Evolutionary conservation across 2,888 invertebrate genomes (phyloP).

Genomic region (Cremastinae sp.): DNA sequence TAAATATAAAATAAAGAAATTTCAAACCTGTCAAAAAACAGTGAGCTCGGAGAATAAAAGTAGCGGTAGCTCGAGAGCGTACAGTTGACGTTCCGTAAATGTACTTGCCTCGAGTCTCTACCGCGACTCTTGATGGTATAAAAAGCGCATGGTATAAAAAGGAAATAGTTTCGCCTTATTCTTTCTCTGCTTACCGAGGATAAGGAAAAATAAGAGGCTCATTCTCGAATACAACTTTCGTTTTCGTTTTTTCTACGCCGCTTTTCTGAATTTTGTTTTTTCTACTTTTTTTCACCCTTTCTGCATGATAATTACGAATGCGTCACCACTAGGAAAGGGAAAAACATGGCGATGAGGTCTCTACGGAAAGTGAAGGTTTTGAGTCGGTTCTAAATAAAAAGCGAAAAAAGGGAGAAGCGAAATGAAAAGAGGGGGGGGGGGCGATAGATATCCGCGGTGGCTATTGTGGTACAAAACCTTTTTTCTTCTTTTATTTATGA

Average conservation of each 20-base stretch:
- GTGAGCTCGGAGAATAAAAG: too few relatives aligned
- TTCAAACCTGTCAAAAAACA: too few relatives aligned
- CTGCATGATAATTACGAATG: conserved; percentile 65
- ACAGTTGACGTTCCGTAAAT: too few relatives aligned
- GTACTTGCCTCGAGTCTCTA: too few relatives aligned
- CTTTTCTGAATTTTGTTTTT: conserved; percentile 10
- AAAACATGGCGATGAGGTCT: conserved; percentile 46
- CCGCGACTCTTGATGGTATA: too few relatives aligned
- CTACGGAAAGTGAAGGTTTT: conserved; percentile 47
- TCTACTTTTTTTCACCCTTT: conserved; percentile 50
- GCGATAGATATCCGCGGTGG: conserved; percentile 29
- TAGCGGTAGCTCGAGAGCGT: too few relatives aligned
- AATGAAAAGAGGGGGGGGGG: not conserved
- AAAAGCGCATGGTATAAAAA: too few relatives aligned
- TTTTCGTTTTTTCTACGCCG: conserved; percentile 19
- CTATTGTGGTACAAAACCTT: conserved; percentile 48
- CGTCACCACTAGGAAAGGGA: conserved; percentile 44
- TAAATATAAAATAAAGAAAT: too few relatives aligned
- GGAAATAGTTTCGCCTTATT: too few relatives aligned
- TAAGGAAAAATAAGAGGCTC: not conserved
- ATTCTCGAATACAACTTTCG: not conserved
- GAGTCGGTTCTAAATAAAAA: not conserved
- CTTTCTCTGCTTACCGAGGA: conserved; percentile 8
- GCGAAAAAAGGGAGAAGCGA: conserved; percentile 30
- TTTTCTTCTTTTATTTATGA: conserved; percentile 66